A percentile compares a stretch with the other conserved stretches of the same genome.
These are phyloP conservation scores for Synergus gifuensis DNA, from an alignment of 2,888 invertebrate genomes.

Conservation along the genomic window DNA sequence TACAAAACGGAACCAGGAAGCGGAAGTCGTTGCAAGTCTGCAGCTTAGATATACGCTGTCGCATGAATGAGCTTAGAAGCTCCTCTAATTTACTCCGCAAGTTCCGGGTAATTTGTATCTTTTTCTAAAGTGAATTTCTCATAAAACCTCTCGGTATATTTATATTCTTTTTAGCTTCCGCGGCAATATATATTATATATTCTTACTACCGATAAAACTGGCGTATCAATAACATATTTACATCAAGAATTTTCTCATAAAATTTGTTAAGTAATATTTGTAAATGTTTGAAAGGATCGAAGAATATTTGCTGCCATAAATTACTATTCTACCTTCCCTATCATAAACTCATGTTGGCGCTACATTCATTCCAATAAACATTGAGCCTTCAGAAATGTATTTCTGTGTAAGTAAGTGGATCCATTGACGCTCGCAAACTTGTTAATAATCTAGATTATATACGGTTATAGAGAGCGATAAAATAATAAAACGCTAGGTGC, in stretches of 20 bases:
- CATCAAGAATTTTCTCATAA: too few species aligned
- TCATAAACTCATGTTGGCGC: not conserved
- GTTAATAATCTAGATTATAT: not conserved
- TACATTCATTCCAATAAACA: not conserved
- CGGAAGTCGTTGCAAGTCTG: constrained; percentile 50
- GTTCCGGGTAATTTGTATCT: not conserved
- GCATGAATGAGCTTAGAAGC: not conserved
- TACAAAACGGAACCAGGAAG: constrained; percentile 38
- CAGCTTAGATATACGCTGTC: not conserved
- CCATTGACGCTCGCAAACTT: not conserved
- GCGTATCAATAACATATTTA: too few species aligned
- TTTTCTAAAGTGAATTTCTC: too few species aligned
- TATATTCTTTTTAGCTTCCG: too few species aligned
- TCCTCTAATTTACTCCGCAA: not conserved
- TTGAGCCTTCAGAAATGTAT: not conserved
- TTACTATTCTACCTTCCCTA: not conserved
- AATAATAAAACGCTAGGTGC: not conserved
- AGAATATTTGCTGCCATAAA: not conserved
- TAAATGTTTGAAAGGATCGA: too few species aligned
- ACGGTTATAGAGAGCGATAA: not conserved
- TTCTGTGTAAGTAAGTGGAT: not conserved
- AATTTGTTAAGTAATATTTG: too few species aligned
- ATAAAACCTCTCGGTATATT: too few species aligned
- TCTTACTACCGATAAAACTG: too few species aligned
- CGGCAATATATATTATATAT: too few species aligned